Evolutionary conservation across 2,113 vertebrate genomes (phyloP).

Genomic region (Rhinichthys klamathensis): DNA sequence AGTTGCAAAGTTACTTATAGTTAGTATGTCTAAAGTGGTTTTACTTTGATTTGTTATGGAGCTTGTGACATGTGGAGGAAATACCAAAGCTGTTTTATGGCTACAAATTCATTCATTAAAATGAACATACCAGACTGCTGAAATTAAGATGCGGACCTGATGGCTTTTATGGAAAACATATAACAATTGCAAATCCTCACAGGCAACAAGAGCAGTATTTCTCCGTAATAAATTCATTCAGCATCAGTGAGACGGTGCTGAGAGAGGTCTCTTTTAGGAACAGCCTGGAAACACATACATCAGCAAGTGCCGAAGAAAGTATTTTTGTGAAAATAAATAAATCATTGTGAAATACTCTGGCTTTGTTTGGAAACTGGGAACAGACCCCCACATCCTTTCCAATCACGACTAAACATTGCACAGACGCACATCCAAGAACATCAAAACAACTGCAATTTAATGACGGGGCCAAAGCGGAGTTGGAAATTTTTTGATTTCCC

Average conservation of each 20-base stretch:
- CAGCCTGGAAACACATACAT: constrained; percentile 59
- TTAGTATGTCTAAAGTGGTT: too few species aligned
- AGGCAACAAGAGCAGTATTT: constrained; percentile 17
- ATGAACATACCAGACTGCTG: constrained; percentile 33
- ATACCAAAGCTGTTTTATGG: constrained; percentile 21
- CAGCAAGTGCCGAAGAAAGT: constrained; percentile 55
- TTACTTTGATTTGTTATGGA: background rate
- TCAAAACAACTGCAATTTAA: constrained; percentile 54
- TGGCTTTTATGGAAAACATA: constrained; percentile 58
- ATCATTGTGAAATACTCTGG: constrained; percentile 52
- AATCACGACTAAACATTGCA: constrained; percentile 61
- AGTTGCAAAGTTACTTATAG: too few species aligned
- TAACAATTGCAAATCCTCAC: constrained; percentile 50
- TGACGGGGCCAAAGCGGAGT: constrained; percentile 47
- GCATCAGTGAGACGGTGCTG: constrained; percentile 30
- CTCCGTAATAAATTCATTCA: constrained; percentile 30
- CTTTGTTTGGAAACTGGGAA: constrained; percentile 50
- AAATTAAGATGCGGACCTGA: constrained; percentile 40
- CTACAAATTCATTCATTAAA: constrained; percentile 24
- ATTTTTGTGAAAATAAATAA: constrained; percentile 63
- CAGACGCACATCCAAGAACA: constrained; percentile 63
- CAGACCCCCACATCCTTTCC: constrained; percentile 69
- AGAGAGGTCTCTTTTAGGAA: constrained; percentile 48
- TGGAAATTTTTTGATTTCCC: constrained; percentile 2
- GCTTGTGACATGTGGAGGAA: constrained; percentile 5